These are phyloP conservation scores for Tinamus major DNA, from an alignment of 2,797 vertebrate genomes.

Conservation along the genomic window DNA sequence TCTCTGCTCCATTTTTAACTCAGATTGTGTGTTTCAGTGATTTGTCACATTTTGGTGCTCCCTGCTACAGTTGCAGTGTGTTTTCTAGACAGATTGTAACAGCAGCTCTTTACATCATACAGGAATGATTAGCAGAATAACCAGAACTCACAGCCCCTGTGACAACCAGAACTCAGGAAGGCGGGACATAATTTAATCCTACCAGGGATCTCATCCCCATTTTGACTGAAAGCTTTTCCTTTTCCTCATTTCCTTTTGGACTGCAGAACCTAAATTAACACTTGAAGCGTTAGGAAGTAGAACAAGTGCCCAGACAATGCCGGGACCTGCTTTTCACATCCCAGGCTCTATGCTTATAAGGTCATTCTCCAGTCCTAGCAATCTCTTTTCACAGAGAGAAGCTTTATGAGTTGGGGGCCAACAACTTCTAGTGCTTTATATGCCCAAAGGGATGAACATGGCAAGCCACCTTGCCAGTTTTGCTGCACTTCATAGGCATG, in stretches of 20 bases:
- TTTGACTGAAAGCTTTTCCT: not conserved
- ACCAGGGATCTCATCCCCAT: not conserved
- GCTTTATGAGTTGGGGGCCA: conserved; percentile 16
- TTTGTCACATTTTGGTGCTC: conserved; percentile 16
- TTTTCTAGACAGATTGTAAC: conserved; percentile 10
- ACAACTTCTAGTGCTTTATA: conserved; percentile 40
- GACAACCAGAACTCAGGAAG: not conserved
- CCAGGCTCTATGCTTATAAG: not conserved
- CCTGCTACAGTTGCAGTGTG: not conserved
- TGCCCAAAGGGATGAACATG: not conserved
- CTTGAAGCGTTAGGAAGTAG: not conserved
- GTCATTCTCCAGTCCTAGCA: not conserved
- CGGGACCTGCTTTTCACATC: not conserved
- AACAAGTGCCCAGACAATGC: not conserved
- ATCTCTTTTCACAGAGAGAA: not conserved
- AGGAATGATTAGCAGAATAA: not conserved
- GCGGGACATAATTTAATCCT: not conserved
- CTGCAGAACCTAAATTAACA: not conserved
- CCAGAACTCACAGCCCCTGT: not conserved
- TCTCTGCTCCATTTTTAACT: conserved; percentile 1
- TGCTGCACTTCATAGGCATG: conserved; percentile 4
- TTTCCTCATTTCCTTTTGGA: not conserved
- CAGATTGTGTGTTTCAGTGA: not conserved
- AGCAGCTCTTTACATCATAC: not conserved
- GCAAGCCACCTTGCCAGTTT: conserved; percentile 10